Percentiles rank a stretch among this genome's conserved stretches.
phyloP scores from a whole-genome alignment of 2,888 invertebrate species.

The Pediacus dermestoides region DNA sequence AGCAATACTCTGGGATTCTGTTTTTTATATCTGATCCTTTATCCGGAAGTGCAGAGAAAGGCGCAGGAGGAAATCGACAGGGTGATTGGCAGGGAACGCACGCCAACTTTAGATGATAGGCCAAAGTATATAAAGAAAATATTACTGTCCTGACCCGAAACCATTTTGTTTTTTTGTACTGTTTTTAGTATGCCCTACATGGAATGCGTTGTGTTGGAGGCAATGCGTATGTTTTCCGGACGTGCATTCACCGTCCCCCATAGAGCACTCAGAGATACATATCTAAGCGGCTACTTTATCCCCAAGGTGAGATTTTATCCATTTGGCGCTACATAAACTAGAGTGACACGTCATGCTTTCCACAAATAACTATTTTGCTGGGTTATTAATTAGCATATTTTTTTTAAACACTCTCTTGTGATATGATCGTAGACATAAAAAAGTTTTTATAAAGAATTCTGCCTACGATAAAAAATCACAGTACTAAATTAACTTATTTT shows the following conservation, averaged over 20 bases:
- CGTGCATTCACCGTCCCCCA: conserved; percentile 77
- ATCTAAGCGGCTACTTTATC: conserved; percentile 67
- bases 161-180: conserved; percentile 11
- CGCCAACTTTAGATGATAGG: conserved; percentile 68
- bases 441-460: too few species aligned
- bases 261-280: conserved; percentile 69
- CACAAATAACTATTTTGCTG: too few species aligned
- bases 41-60: conserved; percentile 68
- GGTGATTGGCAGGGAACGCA: conserved; percentile 65
- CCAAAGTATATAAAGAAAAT: conserved; percentile 53
- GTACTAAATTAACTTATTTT: too few species aligned
- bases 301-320: conserved; percentile 76
- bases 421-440: too few species aligned
- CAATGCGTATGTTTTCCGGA: conserved; percentile 76
- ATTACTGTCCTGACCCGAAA: background rate
- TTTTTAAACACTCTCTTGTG: too few species aligned
- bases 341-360: too few species aligned
- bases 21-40: conserved; percentile 68
- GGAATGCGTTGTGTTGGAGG: conserved; percentile 74
- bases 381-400: too few species aligned
- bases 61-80: conserved; percentile 76
- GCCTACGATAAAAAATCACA: too few species aligned
- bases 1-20: conserved; percentile 74
- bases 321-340: too few species aligned
- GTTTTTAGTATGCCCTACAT: conserved; percentile 72